Evolutionary conservation across 2,113 vertebrate species (phyloP), one percentile per base, ranked within the genome.

Genomic region (Neodontobutis hainanensis): DNA sequence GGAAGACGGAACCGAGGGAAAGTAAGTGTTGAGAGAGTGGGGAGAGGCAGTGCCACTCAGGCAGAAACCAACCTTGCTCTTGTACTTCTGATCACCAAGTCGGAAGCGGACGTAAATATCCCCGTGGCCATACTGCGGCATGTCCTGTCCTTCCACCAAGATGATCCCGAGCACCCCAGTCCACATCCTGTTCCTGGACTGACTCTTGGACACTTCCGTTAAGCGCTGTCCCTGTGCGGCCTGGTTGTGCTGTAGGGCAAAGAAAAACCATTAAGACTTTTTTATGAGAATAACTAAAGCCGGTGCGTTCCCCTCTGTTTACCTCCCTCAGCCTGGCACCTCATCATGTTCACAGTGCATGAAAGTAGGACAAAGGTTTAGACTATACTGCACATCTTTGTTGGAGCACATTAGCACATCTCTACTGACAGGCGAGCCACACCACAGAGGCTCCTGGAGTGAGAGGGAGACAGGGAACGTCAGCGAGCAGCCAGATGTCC

Each of bases 81-180:
- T 97, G 83, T 96, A 98, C 80, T 93, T 96, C 88, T 99, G 96
- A 59, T 98, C 94, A 49, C 95, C 93, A 16, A 98, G 86, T 82
- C 94, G 95, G 77, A 97, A 95, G 82, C 94, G 93, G 46, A 97
- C 95, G 42, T 95, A 99, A 73, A 95, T 73, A 71, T 97, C 95
- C 3, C 93, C 90, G 38, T 93, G 80, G 38, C 90, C 90, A 1
- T 90, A 82, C 71, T 92, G 91, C 0, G 94, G 92, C 69, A 99
- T 90, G 62, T 95, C 93, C 83, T 91, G 95, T 5, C 96, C 98
- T 81, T 97, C 96, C 80, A 98, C 69, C 74, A 99, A 87, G 0
- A 94, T 94, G 80, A 98, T 93, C 32, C 92, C 89, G 36, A 96
- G 91, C 55, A 95, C 91, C 8, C 94, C 94, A 0, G 92, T 94